Evolutionary conservation across 2,113 vertebrate genomes (phyloP).

Genomic region (Sapajus apella): DNA sequence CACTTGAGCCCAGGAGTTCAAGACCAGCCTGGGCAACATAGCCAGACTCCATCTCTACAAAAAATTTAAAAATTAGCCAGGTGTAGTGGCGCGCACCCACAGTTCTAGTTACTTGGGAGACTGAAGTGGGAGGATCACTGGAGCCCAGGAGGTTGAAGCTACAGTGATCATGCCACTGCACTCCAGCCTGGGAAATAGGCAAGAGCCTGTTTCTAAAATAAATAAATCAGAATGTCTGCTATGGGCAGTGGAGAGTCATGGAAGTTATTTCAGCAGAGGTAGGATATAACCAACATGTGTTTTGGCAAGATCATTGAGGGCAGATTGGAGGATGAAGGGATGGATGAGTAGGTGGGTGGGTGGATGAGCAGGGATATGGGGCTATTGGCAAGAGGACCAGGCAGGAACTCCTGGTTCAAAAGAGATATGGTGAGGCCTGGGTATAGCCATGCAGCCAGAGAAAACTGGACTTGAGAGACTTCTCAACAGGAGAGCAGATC

Average conservation of each 20-base stretch:
- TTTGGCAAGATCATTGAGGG: neutral
- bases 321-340: neutral
- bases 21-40: too few relatives aligned
- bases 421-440: neutral
- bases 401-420: neutral
- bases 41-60: too few relatives aligned
- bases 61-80: too few relatives aligned
- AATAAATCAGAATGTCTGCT: neutral
- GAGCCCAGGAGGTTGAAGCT: too few relatives aligned
- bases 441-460: neutral
- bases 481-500: neutral
- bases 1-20: too few relatives aligned
- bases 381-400: neutral
- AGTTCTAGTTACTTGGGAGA: too few relatives aligned
- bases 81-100: too few relatives aligned
- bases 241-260: neutral
- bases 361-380: neutral
- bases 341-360: neutral
- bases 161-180: too few relatives aligned
- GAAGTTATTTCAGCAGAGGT: slow-evolving; percentile 12
- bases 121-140: too few relatives aligned
- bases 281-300: neutral
- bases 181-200: too few relatives aligned
- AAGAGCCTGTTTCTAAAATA: too few relatives aligned
- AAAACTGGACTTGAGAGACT: neutral